phyloP scores from a whole-genome alignment of 2,888 invertebrate genomes.

The Machimus rusticus region DNA sequence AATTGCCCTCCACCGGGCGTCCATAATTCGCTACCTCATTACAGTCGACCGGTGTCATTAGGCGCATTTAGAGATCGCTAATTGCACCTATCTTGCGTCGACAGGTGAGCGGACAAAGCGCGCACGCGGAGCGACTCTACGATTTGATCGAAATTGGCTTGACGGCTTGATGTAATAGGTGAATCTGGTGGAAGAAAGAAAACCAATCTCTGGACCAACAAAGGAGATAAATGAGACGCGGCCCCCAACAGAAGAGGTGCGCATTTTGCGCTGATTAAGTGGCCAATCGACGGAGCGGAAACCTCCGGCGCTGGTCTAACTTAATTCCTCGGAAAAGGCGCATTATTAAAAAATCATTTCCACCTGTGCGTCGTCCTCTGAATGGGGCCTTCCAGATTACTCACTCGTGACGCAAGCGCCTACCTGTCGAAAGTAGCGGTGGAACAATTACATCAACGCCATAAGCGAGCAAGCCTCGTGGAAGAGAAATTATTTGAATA shows the following conservation, averaged over 20 bases:
- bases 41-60: conserved; percentile 12
- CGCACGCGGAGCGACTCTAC: neutral
- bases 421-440: conserved; percentile 11
- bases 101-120: conserved; percentile 24
- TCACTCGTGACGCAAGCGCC: neutral
- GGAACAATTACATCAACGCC: conserved; percentile 7
- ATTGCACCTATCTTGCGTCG: neutral
- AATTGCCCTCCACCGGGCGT: conserved; percentile 12
- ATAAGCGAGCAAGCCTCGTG: neutral
- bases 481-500: conserved; percentile 23
- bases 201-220: neutral
- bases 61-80: conserved; percentile 23
- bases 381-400: neutral
- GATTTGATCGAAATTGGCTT: conserved; percentile 15
- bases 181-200: neutral
- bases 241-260: neutral
- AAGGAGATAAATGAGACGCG: neutral
- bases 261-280: conserved; percentile 1
- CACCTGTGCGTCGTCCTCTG: conserved; percentile 5
- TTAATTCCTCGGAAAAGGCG: neutral
- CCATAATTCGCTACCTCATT: conserved; percentile 27
- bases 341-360: conserved; percentile 34
- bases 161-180: neutral
- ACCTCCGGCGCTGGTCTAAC: neutral
- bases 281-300: conserved; percentile 1